Percentiles rank a stretch among this genome's conserved stretches.
phyloP scores from a whole-genome alignment of 2,113 vertebrate genomes.

The Coptodon bakossiorum region DNA sequence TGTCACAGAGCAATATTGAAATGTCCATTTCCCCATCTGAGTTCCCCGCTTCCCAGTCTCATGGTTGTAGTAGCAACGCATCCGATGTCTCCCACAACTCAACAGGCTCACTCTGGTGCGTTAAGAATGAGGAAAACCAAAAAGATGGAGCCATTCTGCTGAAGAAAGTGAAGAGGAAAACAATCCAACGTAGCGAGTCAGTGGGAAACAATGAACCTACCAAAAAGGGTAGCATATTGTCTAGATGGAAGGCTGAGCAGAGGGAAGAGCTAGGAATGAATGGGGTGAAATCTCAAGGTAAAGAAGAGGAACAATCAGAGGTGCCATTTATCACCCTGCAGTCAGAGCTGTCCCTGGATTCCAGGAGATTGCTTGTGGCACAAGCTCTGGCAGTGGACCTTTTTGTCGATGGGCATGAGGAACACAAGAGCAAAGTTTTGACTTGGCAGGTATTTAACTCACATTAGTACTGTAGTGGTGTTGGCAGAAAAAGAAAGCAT shows the following conservation, averaged over 20 bases:
- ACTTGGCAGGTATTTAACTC: conserved; percentile 83
- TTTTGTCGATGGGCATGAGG: conserved; percentile 75
- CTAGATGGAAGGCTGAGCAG: conserved; percentile 27
- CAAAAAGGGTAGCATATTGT: conserved; percentile 25
- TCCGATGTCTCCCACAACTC: conserved; percentile 52
- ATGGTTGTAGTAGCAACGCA: conserved; percentile 20
- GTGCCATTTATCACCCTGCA: conserved; percentile 78
- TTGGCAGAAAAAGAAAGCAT: background rate
- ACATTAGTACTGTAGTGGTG: background rate
- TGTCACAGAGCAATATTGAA: conserved; percentile 46
- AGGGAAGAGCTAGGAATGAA: conserved; percentile 13
- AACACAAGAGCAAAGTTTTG: conserved; percentile 75
- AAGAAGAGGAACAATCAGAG: conserved; percentile 44
- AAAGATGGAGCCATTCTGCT: conserved; percentile 49
- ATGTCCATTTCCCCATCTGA: background rate
- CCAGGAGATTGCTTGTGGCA: conserved; percentile 80
- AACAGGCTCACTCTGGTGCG: conserved; percentile 73
- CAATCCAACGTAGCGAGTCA: conserved; percentile 73
- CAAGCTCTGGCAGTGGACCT: conserved; percentile 86
- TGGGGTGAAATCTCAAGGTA: background rate
- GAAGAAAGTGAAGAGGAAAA: conserved; percentile 53
- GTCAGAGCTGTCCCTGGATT: conserved; percentile 78
- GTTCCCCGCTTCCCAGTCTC: background rate
- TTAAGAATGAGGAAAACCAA: conserved; percentile 59
- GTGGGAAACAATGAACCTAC: conserved; percentile 29